Base-by-base conservation (phyloP, 2,888 invertebrate species). In the Reticulitermes lucifugus region DNA sequence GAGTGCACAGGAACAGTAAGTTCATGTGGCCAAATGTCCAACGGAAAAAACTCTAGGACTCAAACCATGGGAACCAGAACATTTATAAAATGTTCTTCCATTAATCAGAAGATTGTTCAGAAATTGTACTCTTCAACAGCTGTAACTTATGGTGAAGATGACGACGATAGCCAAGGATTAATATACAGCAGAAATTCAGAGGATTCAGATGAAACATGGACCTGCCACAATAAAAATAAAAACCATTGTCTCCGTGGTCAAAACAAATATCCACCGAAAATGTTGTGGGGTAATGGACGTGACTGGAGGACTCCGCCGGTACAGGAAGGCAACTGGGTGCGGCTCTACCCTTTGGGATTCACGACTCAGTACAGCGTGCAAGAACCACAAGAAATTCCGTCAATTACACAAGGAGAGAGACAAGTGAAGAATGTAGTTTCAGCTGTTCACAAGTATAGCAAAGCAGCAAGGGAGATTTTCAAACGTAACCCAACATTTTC, bases 251-350 rank as follows among this genome's bases (percentile, higher is more conserved):
- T 75, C 21, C 46, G 55, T n/a, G 84, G 80, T 18, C 65, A 81
- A 10, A 55, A 70, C 14, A 84, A 60, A 14, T 81, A 73, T 43
- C 77, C 77, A 1, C 83, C 79, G 29, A 43, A 51, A 25, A 51
- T 91, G 92, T 88, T 91, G 12, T 96, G 95, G 95, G 95, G 95
- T 65, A 96, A 95, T 88, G 95, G 95, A 3, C 92, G 93, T 85
- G 93, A 95, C 87, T 96, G 96, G 96, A 92, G 92, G 88, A 91
- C 92, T 70, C 93, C 95, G 0, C 92, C 93, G 10, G 91, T 92
- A 1, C 91, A 92, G 25, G 95, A 95, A 86, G 97, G 97, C 0
- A 94, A 95, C 71, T 97, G 96, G 95, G 93, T 95, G 75, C 91
- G 96, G 87, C 93, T 96, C 86, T 96, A 95, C 91, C 97, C 97